A percentile compares a stretch with the other conserved stretches of the same genome.
phyloP scores from a whole-genome alignment of 1,140 invertebrate genomes.

The Ladona fulva region DNA sequence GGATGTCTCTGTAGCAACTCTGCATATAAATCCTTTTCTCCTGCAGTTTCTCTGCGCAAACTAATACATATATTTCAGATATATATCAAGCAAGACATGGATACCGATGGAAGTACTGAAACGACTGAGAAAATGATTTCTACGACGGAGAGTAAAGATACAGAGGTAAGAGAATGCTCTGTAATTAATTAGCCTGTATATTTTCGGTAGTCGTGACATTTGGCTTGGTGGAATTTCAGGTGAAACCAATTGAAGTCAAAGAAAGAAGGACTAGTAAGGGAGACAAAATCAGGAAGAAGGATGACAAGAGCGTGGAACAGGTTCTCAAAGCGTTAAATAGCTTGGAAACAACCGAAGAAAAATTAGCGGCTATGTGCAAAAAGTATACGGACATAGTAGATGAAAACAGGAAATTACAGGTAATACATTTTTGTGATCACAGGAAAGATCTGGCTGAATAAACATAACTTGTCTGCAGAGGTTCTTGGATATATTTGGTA shows the following conservation, averaged over 20 bases:
- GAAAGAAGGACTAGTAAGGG: slow-evolving; percentile 30
- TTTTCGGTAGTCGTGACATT: too few species aligned
- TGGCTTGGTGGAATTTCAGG: too few species aligned
- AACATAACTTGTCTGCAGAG: too few species aligned
- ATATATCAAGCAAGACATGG: background rate
- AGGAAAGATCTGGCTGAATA: too few species aligned
- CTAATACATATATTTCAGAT: background rate
- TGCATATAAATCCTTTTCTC: too few species aligned
- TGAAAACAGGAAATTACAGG: slow-evolving; percentile 58
- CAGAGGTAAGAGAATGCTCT: background rate
- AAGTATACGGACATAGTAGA: slow-evolving; percentile 72
- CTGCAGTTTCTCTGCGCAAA: too few species aligned
- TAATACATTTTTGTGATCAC: too few species aligned
- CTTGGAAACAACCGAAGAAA: slow-evolving; percentile 60
- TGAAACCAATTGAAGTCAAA: too few species aligned
- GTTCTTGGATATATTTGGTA: too few species aligned
- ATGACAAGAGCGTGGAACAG: slow-evolving; percentile 53
- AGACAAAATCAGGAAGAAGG: slow-evolving; percentile 40
- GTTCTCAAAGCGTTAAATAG: slow-evolving; percentile 61
- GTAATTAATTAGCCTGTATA: background rate
- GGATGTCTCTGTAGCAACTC: too few species aligned
- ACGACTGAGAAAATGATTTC: background rate
- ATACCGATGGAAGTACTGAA: background rate
- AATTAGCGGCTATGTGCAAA: slow-evolving; percentile 60
- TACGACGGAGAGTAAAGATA: background rate